Base-by-base conservation (phyloP, 2,797 vertebrate species). In the Mycteria americana region DNA sequence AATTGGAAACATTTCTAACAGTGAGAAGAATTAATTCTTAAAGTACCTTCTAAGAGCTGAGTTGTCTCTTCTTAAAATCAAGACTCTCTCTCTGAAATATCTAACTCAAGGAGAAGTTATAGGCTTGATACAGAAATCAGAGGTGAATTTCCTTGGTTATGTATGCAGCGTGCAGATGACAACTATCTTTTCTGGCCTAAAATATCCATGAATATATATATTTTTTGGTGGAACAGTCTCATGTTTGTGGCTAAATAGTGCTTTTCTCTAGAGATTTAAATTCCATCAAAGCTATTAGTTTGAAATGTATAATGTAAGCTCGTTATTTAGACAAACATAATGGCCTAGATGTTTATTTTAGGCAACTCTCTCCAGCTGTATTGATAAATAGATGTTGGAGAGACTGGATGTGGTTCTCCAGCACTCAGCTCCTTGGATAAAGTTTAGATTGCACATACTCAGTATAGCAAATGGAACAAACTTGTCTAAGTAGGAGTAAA, bases 241-340 rank as follows among this genome's bases (percentile, higher is more conserved):
- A 81, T 57, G 67, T 82, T 96, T 91, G 60, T 75, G 54, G 51
- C 63, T 96, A 83, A 92, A 80, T 62, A 82, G 25, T 93, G 56
- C 23, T 94, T 81, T 96, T 86, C 69, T 82, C 63, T 88, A 74
- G 59, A 48, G 79, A 94, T 93, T 93, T 96, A 95, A 91, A 89
- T 93, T 92, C 88, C 69, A 80, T 95, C 79, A 86, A 95, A 95
- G 45, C 31, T 82, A 95, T 95, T 93, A 93, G 69, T 93, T 95
- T 93, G 85, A 90, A 82, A 73, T 94, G 67, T 93, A 70, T 95
- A 93, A 89, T 90, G 67, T 91, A 93, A 92, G 74, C 85, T 92
- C 1, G 0, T 97, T 96, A 82, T 79, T 85, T 95, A 95, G 94
- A 85, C 74, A 92, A 70, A 59, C 56, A 37, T 74, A 78, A 87